These are phyloP conservation scores for Piprites chloris DNA, from an alignment of 2,113 vertebrate genomes.

Conservation along the genomic window DNA sequence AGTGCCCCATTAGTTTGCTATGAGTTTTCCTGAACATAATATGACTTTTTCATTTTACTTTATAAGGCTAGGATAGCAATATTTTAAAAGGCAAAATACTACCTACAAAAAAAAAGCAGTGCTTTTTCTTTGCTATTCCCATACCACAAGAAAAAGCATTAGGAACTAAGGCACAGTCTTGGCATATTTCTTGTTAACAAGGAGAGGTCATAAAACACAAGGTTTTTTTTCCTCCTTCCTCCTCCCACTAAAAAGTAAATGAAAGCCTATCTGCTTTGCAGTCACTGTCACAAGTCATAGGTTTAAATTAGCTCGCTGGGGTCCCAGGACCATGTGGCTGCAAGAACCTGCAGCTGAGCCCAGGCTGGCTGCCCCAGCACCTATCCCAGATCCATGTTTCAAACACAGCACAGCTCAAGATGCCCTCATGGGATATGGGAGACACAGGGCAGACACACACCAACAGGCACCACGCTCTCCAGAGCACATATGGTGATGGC, in stretches of 20 bases:
- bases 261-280: background rate
- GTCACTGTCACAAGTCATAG: background rate
- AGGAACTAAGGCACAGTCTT: background rate
- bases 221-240: background rate
- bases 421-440: background rate
- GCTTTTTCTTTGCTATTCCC: background rate
- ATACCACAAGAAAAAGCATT: background rate
- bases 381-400: background rate
- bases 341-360: background rate
- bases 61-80: background rate
- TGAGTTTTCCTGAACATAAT: background rate
- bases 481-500: fast-evolving
- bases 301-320: background rate
- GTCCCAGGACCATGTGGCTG: background rate
- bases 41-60: background rate
- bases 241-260: background rate
- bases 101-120: background rate
- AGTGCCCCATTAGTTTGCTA: background rate
- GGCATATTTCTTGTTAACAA: background rate
- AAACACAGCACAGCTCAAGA: background rate
- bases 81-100: background rate
- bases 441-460: background rate
- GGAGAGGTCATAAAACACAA: background rate
- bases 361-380: background rate
- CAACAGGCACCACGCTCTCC: background rate